phyloP scores from a whole-genome alignment of 2,113 vertebrate species.

The Donacobius atricapilla region DNA sequence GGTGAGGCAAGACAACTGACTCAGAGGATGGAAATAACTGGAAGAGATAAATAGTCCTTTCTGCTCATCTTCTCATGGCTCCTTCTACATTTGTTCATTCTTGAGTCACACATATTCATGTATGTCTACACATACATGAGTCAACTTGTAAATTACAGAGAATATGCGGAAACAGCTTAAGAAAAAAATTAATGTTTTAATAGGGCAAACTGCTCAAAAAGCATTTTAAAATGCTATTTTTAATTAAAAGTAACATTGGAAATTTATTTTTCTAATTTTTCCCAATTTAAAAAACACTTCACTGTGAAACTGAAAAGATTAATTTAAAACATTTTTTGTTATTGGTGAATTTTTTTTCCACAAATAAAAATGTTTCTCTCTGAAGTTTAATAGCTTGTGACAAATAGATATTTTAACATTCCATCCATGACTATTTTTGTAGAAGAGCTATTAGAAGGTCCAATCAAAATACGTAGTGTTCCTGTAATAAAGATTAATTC shows the following conservation, averaged over 20 bases:
- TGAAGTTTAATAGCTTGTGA: background rate
- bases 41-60: background rate
- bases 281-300: background rate
- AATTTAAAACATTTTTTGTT: background rate
- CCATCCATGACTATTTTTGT: background rate
- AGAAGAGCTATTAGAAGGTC: background rate
- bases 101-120: background rate
- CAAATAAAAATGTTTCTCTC: background rate
- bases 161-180: background rate
- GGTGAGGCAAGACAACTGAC: background rate
- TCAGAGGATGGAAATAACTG: background rate
- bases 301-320: background rate
- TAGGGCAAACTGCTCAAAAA: background rate
- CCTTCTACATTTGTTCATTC: background rate
- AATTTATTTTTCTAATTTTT: background rate
- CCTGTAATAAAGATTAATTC: background rate
- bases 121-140: accelerated
- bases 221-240: background rate
- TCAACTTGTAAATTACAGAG: background rate
- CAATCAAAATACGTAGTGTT: background rate
- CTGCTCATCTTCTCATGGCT: background rate
- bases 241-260: background rate
- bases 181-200: background rate
- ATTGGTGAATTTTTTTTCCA: background rate
- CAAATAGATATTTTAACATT: background rate